Evolutionary conservation across 2,888 invertebrate genomes (phyloP).

Genomic region (Ormyrus nitidulus): DNA sequence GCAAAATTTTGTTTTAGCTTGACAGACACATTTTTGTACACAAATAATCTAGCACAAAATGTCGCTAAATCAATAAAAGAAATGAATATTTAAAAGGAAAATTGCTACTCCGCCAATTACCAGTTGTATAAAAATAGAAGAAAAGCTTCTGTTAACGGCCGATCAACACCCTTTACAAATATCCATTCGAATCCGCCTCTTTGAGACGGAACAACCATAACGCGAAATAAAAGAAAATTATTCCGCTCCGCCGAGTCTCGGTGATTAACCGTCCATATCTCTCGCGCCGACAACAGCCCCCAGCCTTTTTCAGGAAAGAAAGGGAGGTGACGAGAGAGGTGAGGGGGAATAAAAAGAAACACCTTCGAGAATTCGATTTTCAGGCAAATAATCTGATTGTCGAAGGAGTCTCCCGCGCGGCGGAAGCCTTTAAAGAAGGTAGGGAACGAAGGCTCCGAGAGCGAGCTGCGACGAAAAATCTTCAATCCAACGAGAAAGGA

Average conservation of each 20-base stretch:
- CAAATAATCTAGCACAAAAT: too few relatives aligned
- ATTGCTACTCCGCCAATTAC: too few relatives aligned
- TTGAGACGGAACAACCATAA: not conserved
- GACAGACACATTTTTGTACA: too few relatives aligned
- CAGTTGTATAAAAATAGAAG: too few relatives aligned
- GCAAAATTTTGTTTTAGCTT: too few relatives aligned
- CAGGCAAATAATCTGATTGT: slow-evolving; percentile 50
- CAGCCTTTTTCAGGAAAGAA: not conserved
- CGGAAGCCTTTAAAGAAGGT: slow-evolving; percentile 28
- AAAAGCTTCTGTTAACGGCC: too few relatives aligned
- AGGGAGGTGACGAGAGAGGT: not conserved
- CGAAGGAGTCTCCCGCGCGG: slow-evolving; percentile 2
- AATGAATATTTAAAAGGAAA: too few relatives aligned
- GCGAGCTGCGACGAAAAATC: slow-evolving; percentile 10
- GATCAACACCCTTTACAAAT: too few relatives aligned
- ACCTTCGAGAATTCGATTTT: slow-evolving; percentile 36
- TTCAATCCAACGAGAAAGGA: not conserved
- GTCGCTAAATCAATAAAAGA: too few relatives aligned
- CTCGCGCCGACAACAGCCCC: not conserved
- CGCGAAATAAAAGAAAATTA: not conserved
- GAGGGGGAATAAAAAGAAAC: slow-evolving; percentile 5
- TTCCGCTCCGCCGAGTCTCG: slow-evolving; percentile 13
- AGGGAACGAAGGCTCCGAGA: too few relatives aligned
- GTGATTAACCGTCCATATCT: slow-evolving; percentile 6
- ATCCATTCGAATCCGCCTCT: too few relatives aligned